Evolutionary conservation across 53 echinoderm and acorn worm genomes (phyloP), one percentile per base, ranked within the genome.

Genomic region (Echinometra lucunter): DNA sequence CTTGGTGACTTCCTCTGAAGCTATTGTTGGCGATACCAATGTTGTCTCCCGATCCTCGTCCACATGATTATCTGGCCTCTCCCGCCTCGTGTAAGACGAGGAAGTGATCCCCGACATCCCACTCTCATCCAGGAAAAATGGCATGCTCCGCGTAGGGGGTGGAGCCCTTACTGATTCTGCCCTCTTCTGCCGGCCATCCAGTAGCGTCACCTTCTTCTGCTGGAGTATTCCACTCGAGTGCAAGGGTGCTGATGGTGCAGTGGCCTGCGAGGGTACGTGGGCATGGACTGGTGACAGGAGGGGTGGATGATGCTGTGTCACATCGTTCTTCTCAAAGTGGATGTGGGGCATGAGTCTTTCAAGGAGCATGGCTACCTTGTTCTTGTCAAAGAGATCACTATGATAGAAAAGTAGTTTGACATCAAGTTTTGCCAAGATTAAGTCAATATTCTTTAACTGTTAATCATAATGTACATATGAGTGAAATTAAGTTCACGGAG

Each of bases 311-410:
- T 30, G 80, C 45, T 91, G 57, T 40, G 78, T 27, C 8, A 58
- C 44, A 28, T 92, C 69, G 40, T 88, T 45, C 89, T 87, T 88
- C 44, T 69, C 89, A 45, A 99, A 99, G 60, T 95, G 99, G 89
- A 99, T 94, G 38, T 95, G 98, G 21, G 99, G 99, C 96, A 98
- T 96, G 42, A 99, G 94, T 58, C 94, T 94, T 28, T 93, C 89
- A 27, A 99, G 94, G 32, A 99, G 96, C 40, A 85, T 40, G 58
- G 98, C 96, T 0, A 99, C 97, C 89, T 98, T 98, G 40, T 88
- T 74, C 90, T 96, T 96, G 92, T 98, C 97, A 87, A 97, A 95
- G 74, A 98, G 89, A 67, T 99, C 99, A 95, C 99, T 99, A 94
- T 44, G 30, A 10, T 40, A 69, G 69, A 69, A 10, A 69, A 69